Evolutionary conservation across 2,888 invertebrate genomes (phyloP).

Genomic region (Zygogramma bicolorata): DNA sequence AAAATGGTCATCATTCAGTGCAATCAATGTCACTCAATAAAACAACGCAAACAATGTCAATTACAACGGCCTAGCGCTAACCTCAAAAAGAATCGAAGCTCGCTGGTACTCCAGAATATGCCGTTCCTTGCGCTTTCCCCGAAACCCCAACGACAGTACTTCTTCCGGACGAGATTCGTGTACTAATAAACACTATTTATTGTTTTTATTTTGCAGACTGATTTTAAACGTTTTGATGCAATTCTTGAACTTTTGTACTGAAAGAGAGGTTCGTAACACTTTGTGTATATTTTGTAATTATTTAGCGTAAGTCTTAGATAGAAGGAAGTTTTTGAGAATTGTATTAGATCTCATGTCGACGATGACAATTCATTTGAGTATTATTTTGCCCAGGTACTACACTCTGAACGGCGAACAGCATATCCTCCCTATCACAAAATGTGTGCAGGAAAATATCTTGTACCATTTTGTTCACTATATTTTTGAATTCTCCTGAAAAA

Average conservation of each 20-base stretch:
- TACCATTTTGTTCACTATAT: too few relatives aligned
- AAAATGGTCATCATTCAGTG: not conserved
- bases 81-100: not conserved
- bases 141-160: constrained; percentile 15
- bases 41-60: constrained; percentile 33
- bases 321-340: constrained; percentile 42
- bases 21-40: not conserved
- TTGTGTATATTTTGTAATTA: constrained; percentile 52
- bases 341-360: constrained; percentile 54
- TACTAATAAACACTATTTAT: constrained; percentile 26
- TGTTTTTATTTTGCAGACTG: constrained; percentile 49
- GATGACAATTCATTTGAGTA: constrained; percentile 51
- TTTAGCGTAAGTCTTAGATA: constrained; percentile 38
- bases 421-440: too few relatives aligned
- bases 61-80: constrained; percentile 20
- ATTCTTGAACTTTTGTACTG: constrained; percentile 43
- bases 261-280: constrained; percentile 32
- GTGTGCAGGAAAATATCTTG: too few relatives aligned
- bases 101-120: too few relatives aligned
- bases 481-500: too few relatives aligned
- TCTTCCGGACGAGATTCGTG: constrained; percentile 27
- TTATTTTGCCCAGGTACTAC: constrained; percentile 47
- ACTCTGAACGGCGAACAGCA: not conserved
- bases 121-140: not conserved
- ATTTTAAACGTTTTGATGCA: constrained; percentile 53